phyloP scores from a whole-genome alignment of 2,113 vertebrate genomes.

The Clarias gariepinus region DNA sequence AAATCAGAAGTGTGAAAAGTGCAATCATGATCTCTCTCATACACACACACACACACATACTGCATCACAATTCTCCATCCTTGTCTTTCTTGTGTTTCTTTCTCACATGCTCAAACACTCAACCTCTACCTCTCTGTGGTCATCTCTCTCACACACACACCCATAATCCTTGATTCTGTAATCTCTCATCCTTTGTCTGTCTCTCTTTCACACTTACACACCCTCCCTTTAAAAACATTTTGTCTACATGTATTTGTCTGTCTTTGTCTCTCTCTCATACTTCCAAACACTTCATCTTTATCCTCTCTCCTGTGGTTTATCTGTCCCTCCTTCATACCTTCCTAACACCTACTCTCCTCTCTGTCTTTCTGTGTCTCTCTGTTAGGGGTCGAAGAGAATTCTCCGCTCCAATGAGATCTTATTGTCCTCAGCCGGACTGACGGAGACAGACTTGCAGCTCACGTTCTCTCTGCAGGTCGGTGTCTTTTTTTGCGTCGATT shows the following conservation, averaged over 20 bases:
- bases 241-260: neutral
- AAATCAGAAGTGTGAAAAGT: neutral
- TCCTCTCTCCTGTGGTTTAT: too few relatives aligned
- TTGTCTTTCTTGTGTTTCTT: neutral
- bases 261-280: neutral
- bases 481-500: neutral
- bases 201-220: neutral
- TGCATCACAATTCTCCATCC: neutral
- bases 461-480: conserved; percentile 89
- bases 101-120: neutral
- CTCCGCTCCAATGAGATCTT: conserved; percentile 90
- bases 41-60: neutral
- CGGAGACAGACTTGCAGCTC: conserved; percentile 87
- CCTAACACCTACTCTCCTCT: conserved; percentile 21
- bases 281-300: neutral
- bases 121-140: neutral
- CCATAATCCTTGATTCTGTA: too few relatives aligned
- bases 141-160: neutral
- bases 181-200: neutral
- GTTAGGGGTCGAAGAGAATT: conserved; percentile 88
- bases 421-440: conserved; percentile 81
- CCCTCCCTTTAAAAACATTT: neutral
- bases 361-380: conserved; percentile 26
- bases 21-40: neutral
- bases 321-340: neutral